Evolutionary conservation across 2,888 invertebrate species (phyloP), one percentile per base, ranked within the genome.

Genomic region (Cancer borealis): DNA sequence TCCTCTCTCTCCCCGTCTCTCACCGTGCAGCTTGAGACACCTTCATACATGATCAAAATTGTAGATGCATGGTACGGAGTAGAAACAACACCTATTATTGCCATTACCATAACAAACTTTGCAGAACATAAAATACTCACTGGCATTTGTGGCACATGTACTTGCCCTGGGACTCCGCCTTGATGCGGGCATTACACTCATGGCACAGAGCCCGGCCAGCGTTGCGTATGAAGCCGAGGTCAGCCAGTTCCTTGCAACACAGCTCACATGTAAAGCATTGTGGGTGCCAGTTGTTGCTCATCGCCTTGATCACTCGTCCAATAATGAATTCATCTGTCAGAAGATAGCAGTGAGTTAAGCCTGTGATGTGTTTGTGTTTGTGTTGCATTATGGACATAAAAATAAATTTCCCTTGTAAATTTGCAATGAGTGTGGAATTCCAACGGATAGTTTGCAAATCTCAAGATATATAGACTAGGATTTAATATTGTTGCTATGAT

Each of bases 241-340:
- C 99, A 0, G 99, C 99, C 96, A 99, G 97, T 96, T 99, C 98
- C 95, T 98, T 97, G 96, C 97, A 97, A 97, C 99, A 99, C 97
- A 99, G 97, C 96, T 99, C 98, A 96, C 99, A 99, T 45, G 98
- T 98, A 97, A 99, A 99, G 97, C 99, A 99, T 95, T 98, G 97
- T 1, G 99, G 99, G 97, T 99, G 99, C 99, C 99, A 99, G 97
- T 98, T 99, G 60, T 98, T 98, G 96, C 99, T 99, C 99, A 99
- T 99, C 0, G 99, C 99, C 97, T 99, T 99, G 96, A 99, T 99
- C 89, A 99, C 99, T 94, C 99, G 98, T 0, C 99, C 99, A 96
- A 99, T 99, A 95, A 99, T 99, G 96, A 99, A 99, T 97, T 99
- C 99, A 46, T 98, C 98, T 98, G 96, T 46, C n/a, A n/a, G 90